These are phyloP conservation scores for Cygnus olor DNA, from an alignment of 2,797 vertebrate species.

Conservation along the genomic window DNA sequence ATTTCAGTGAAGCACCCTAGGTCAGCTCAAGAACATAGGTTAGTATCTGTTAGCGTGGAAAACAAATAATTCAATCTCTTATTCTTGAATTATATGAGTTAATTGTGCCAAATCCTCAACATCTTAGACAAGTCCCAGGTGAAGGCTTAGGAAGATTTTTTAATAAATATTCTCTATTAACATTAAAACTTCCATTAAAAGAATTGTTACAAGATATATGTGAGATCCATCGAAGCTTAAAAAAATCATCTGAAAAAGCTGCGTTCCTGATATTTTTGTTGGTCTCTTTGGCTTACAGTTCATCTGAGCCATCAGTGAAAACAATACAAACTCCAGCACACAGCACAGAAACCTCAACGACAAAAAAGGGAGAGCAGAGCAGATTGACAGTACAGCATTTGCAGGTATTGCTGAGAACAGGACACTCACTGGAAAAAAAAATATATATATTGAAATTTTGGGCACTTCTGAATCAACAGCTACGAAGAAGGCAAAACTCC, in stretches of 20 bases:
- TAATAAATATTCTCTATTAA: neutral
- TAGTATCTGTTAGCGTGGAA: neutral
- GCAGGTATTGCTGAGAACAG: neutral
- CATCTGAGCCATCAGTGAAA: neutral
- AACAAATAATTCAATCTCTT: constrained; percentile 15
- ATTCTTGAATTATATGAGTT: constrained; percentile 2
- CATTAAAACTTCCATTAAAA: constrained; percentile 23
- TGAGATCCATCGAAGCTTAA: neutral
- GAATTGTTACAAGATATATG: neutral
- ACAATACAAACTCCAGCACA: neutral
- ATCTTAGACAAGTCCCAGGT: neutral
- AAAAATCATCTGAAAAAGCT: neutral
- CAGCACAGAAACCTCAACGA: neutral
- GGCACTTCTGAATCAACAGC: neutral
- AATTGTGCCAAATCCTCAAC: constrained; percentile 30
- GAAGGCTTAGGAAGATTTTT: constrained; percentile 20
- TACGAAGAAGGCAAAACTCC: neutral
- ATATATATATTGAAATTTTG: neutral
- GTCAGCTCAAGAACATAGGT: constrained; percentile 10
- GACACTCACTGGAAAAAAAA: neutral
- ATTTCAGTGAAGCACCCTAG: neutral
- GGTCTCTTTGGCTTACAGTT: neutral
- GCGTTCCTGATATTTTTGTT: neutral
- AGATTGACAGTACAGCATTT: neutral
- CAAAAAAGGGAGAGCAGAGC: neutral